Percentiles rank a stretch among this genome's conserved stretches.
These are phyloP conservation scores for Glossophaga mutica DNA, from an alignment of 2,797 vertebrate genomes.

Conservation along the genomic window DNA sequence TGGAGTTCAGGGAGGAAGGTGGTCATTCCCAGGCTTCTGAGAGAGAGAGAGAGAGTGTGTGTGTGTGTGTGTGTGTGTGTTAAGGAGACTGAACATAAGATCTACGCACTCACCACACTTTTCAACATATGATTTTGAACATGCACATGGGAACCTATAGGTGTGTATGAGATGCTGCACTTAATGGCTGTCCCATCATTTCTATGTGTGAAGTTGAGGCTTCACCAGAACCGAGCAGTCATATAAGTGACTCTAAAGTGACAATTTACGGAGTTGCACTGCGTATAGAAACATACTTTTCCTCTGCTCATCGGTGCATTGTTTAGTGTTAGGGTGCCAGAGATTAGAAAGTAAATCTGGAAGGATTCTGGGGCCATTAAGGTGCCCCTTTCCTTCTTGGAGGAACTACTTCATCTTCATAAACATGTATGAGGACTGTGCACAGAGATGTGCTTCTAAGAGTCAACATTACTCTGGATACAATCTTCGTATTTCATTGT, in stretches of 20 bases:
- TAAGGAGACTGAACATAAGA: background rate
- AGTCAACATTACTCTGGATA: background rate
- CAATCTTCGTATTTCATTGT: background rate
- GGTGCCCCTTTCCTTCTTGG: background rate
- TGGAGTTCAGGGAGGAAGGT: background rate
- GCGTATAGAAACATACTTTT: background rate
- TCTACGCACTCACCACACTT: background rate
- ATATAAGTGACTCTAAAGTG: background rate
- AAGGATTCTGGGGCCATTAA: background rate
- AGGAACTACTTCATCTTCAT: background rate
- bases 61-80: background rate
- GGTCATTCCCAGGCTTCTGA: background rate
- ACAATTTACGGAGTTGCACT: background rate
- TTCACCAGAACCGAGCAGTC: background rate
- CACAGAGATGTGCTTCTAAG: background rate
- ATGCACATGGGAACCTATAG: background rate
- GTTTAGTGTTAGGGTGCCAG: background rate
- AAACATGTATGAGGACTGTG: background rate
- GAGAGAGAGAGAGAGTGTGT: too few relatives aligned
- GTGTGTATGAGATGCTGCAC: background rate
- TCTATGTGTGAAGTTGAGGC: background rate
- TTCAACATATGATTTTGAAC: background rate
- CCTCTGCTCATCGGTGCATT: background rate
- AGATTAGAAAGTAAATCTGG: background rate
- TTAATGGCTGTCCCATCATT: background rate